A percentile compares a stretch with the other conserved stretches of the same genome.
Conservation (phyloP, 2,888 invertebrate species). For the Metellina segmentata region DNA sequence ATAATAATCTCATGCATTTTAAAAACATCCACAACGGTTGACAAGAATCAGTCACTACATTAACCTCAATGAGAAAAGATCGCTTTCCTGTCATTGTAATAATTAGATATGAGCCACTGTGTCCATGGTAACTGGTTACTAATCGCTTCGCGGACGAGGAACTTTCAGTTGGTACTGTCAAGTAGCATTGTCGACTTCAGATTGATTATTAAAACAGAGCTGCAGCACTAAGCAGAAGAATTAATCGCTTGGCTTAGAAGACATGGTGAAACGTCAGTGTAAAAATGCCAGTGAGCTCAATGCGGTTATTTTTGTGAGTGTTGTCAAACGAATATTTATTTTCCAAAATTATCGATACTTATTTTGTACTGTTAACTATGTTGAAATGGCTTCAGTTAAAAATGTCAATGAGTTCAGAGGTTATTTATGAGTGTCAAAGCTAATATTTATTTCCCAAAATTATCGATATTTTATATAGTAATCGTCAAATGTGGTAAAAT, state of each 20-base stretch:
- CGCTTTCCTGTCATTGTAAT: background rate
- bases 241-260: constrained; percentile 23
- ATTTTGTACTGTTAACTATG: no score
- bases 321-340: no score
- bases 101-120: constrained; percentile 26
- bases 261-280: background rate
- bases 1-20: no score
- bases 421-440: no score
- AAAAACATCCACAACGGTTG: no score
- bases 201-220: constrained; percentile 14
- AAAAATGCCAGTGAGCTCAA: background rate
- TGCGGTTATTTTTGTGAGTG: background rate
- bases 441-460: no score
- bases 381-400: no score
- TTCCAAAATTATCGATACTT: no score
- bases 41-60: background rate
- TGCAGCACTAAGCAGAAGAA: constrained; percentile 2
- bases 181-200: constrained; percentile 20
- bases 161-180: constrained; percentile 45
- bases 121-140: constrained; percentile 40
- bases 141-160: constrained; percentile 20
- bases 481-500: no score
- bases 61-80: constrained; percentile 6
- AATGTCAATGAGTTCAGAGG: no score
- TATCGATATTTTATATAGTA: no score